phyloP scores from a whole-genome alignment of 2,888 invertebrate species.

The Drosophila hamatofila region DNA sequence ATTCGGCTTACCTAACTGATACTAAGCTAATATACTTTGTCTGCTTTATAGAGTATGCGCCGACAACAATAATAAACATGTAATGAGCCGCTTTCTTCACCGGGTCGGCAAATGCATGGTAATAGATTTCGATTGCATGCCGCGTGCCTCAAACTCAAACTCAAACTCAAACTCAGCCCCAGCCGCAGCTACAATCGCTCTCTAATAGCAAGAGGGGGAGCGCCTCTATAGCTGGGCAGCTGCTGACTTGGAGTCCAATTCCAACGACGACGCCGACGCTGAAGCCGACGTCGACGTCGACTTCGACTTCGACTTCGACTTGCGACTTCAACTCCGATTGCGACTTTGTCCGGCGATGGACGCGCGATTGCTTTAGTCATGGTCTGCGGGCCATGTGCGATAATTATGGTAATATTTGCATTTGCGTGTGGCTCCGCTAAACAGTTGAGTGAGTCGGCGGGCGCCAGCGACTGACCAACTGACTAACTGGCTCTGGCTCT shows the following conservation, averaged over 20 bases:
- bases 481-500: background rate
- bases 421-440: conserved; percentile 80
- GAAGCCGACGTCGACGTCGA: background rate
- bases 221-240: conserved; percentile 1
- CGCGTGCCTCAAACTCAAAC: conserved; percentile 48
- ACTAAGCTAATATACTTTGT: background rate
- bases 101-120: conserved; percentile 71
- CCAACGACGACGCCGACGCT: background rate
- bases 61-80: conserved; percentile 67
- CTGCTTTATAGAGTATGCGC: conserved; percentile 14
- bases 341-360: conserved; percentile 50
- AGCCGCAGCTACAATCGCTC: conserved; percentile 6
- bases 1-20: too few relatives aligned
- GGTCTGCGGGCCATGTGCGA: conserved; percentile 77
- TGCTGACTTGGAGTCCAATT: conserved; percentile 5
- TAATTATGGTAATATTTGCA: conserved; percentile 81
- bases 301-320: background rate
- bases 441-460: conserved; percentile 78
- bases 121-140: conserved; percentile 79
- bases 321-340: conserved; percentile 2
- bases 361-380: conserved; percentile 78
- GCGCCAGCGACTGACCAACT: conserved; percentile 61
- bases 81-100: conserved; percentile 79
- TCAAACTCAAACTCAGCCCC: background rate
- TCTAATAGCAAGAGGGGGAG: conserved; percentile 8